Evolutionary conservation across 1,140 invertebrate species (phyloP), one percentile per base, ranked within the genome.

Genomic region (Chelonus insularis): DNA sequence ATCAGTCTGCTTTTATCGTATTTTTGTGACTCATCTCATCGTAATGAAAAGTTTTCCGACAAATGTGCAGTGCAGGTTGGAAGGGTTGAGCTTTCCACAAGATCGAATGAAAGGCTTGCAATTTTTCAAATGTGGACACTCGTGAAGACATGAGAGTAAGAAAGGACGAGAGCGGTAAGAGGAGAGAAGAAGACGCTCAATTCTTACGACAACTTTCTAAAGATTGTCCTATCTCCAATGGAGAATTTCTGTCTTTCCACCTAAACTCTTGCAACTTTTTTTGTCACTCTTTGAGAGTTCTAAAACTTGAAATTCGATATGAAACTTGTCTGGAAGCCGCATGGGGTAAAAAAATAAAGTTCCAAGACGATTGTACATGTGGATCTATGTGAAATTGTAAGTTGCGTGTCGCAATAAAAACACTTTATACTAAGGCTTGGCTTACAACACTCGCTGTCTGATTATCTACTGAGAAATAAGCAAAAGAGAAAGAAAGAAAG

Each of bases 61-160:
- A 29, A 12, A 37, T 47, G 37, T 25, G 34, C 9, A 55, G 21
- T 9, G 20, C 23, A 16, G 37, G n/a, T 21, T 23, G 43, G 32
- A 52, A 25, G 34, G 34, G 25, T 29, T 9, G 14, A 9, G 32
- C 54, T 61, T 39, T 41, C 18, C 14, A 9, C 25, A 29, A 29
- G 7, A 29, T 29, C 9, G 9, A 36, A 55, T 61, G 51, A 61
- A 61, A 61, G 36, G 37, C 37, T 52, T 32, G 51, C 59, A 54
- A 61, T 61, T 61, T 61, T 61, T 61, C 51, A 43, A 36, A 55
- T 43, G 29, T 55, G 9, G 12, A 51, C 37, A 56, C 25, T 34
- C 37, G 36, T 37, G 51, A 37, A 16, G 48, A 52, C 48, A 52
- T 48, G 29, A 20, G 25, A 29, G 25, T 4, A 29, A 7, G 48